Evolutionary conservation across 2,113 vertebrate genomes (phyloP).

Genomic region (Lipophrys pholis): DNA sequence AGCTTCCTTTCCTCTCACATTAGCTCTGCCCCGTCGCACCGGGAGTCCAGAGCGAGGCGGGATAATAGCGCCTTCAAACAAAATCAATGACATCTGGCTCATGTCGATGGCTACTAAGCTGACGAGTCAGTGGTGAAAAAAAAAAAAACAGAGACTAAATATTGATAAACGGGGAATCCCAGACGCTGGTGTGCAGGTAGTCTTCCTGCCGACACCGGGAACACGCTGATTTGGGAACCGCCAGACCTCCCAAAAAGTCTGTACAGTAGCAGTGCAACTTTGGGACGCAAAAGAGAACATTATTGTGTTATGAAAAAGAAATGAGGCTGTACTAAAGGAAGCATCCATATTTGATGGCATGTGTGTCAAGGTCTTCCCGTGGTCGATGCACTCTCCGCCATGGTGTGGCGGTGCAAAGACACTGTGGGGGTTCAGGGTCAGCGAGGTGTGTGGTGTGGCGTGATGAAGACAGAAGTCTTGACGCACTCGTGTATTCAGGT

Average conservation of each 20-base stretch:
- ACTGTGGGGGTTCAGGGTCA: slow-evolving; percentile 28
- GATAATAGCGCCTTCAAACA: slow-evolving; percentile 36
- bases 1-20: slow-evolving; percentile 59
- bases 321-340: slow-evolving; percentile 68
- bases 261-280: neutral
- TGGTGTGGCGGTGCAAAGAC: slow-evolving; percentile 17
- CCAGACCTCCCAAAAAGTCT: slow-evolving; percentile 1
- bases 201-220: neutral
- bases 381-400: slow-evolving; percentile 45
- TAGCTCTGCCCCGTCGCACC: slow-evolving; percentile 59
- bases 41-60: slow-evolving; percentile 21
- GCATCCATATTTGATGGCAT: slow-evolving; percentile 80
- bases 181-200: slow-evolving; percentile 1
- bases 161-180: slow-evolving; percentile 37
- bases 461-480: slow-evolving; percentile 10
- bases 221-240: slow-evolving; percentile 29
- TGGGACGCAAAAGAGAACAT: slow-evolving; percentile 43
- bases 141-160: slow-evolving; percentile 49
- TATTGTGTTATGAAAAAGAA: slow-evolving; percentile 73
- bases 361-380: slow-evolving; percentile 44
- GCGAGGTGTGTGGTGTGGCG: slow-evolving; percentile 10
- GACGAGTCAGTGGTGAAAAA: slow-evolving; percentile 27
- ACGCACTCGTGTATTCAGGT: slow-evolving; percentile 22
- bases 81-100: slow-evolving; percentile 24
- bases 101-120: slow-evolving; percentile 14